phyloP scores from a whole-genome alignment of 2,797 vertebrate genomes.

The Ammospiza maritima region DNA sequence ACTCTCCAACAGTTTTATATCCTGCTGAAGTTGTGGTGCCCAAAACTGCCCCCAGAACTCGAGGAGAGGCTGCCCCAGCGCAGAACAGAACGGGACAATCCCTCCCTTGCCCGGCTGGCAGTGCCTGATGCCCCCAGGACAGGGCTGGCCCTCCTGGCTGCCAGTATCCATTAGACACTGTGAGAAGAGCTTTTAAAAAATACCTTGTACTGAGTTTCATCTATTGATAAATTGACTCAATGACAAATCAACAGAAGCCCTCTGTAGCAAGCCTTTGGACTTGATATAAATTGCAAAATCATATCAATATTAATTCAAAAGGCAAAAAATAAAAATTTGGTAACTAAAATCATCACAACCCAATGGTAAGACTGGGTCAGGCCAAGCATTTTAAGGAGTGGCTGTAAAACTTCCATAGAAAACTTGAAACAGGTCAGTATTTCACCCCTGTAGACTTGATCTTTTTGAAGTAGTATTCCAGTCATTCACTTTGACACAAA shows the following conservation, averaged over 20 bases:
- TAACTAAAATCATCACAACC: neutral
- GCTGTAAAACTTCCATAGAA: neutral
- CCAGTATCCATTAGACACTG: neutral
- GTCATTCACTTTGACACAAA: neutral
- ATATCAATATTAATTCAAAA: neutral
- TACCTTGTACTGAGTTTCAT: neutral
- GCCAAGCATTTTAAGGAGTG: neutral
- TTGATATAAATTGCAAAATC: neutral
- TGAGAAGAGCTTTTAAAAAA: neutral
- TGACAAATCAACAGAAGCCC: neutral
- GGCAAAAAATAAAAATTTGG: neutral
- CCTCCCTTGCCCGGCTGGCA: fast-evolving
- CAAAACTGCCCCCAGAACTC: fast-evolving
- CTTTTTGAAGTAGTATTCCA: neutral
- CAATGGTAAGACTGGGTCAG: neutral
- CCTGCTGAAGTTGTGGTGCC: fast-evolving
- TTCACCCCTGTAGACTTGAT: neutral
- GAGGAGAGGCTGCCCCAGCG: fast-evolving
- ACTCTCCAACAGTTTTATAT: fast-evolving
- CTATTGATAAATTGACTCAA: neutral
- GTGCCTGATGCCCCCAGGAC: neutral
- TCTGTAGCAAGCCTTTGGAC: neutral
- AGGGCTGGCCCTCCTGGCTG: neutral
- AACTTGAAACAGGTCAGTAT: neutral
- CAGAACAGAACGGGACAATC: neutral